Evolutionary conservation across 2,113 vertebrate species (phyloP).

Genomic region (Albula glossodonta): DNA sequence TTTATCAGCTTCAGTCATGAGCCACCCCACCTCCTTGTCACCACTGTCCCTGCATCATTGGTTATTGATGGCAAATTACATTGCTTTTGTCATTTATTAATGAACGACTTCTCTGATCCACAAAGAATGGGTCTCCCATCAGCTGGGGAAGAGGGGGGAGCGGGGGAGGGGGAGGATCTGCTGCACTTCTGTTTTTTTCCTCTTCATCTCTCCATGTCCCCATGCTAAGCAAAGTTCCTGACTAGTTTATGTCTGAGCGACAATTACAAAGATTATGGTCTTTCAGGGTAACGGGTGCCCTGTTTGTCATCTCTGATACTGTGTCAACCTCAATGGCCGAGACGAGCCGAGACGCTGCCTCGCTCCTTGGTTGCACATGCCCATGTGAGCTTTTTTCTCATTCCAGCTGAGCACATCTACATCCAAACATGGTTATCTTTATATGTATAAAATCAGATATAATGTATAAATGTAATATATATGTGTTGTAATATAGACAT

Average conservation of each 20-base stretch:
- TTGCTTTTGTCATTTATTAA: constrained; percentile 73
- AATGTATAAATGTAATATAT: no score
- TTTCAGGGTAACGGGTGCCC: constrained; percentile 76
- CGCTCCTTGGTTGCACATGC: constrained; percentile 50
- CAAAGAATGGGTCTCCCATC: constrained; percentile 62
- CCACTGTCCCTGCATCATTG: constrained; percentile 65
- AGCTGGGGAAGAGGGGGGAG: constrained; percentile 59
- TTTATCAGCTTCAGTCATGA: constrained; percentile 60
- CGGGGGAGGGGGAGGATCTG: constrained; percentile 38
- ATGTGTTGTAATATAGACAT: no score
- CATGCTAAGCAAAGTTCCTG: constrained; percentile 65
- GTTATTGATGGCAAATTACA: constrained; percentile 81
- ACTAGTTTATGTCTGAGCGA: constrained; percentile 68
- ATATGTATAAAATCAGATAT: no score
- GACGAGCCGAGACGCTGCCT: constrained; percentile 57
- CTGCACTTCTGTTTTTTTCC: constrained; percentile 35
- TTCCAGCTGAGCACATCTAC: constrained; percentile 40
- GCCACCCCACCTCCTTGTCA: constrained; percentile 67
- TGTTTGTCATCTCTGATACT: constrained; percentile 81
- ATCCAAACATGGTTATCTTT: not conserved
- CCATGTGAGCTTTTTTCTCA: constrained; percentile 63
- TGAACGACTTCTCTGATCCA: constrained; percentile 62
- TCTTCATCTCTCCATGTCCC: not conserved
- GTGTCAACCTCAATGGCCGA: constrained; percentile 68
- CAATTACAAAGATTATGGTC: constrained; percentile 88